Conservation (phyloP, 2,797 vertebrate genomes). For the Astyanax mexicanus region DNA sequence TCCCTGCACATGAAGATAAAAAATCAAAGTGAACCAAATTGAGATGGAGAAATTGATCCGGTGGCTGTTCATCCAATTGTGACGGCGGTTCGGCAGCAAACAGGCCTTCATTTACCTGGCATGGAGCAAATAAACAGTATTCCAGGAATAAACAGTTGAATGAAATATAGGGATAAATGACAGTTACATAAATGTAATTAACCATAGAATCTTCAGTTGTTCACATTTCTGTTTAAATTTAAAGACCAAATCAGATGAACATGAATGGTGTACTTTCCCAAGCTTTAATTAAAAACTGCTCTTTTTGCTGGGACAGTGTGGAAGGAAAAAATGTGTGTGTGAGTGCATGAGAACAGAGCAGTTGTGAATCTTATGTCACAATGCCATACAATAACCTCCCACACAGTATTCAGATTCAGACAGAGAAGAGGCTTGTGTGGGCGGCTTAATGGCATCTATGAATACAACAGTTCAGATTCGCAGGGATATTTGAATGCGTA, state of each 20-base stretch:
- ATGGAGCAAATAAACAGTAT: neutral
- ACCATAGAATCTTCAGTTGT: neutral
- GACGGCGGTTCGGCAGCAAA: neutral
- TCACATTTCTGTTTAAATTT: neutral
- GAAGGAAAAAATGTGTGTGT: too few species aligned
- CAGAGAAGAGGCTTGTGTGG: conserved; percentile 69
- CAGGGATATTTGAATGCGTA: neutral
- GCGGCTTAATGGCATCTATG: conserved; percentile 68
- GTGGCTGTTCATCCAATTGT: neutral
- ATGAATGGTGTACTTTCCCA: neutral
- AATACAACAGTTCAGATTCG: conserved; percentile 22
- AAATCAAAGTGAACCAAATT: conserved; percentile 21
- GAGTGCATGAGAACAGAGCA: conserved; percentile 52
- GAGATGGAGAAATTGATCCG: conserved; percentile 10
- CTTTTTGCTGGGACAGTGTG: conserved; percentile 33
- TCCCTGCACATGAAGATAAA: conserved; percentile 2
- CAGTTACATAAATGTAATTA: neutral
- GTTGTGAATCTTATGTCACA: conserved; percentile 54
- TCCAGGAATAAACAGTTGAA: neutral
- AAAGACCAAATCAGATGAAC: neutral
- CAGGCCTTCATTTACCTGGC: neutral
- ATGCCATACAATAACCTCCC: conserved; percentile 77
- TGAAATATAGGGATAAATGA: neutral
- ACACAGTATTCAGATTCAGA: conserved; percentile 74
- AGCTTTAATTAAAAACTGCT: conserved; percentile 35